These are phyloP conservation scores for Troides oblongomaculatus DNA, from an alignment of 2,888 invertebrate genomes.

Conservation along the genomic window DNA sequence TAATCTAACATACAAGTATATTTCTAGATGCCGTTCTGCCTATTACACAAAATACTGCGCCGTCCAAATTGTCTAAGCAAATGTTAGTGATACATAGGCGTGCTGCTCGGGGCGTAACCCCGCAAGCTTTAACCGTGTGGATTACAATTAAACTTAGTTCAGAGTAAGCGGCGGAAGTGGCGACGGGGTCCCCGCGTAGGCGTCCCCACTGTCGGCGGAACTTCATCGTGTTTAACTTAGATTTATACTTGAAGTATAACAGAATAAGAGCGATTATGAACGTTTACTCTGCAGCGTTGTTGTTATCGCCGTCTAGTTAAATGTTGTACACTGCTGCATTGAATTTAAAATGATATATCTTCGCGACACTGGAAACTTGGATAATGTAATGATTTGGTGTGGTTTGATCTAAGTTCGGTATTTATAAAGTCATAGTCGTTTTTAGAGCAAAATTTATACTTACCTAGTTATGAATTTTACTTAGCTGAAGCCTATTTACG, in stretches of 20 bases:
- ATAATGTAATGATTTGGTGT: not conserved
- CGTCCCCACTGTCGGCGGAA: conserved; percentile 24
- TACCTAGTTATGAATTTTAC: no score
- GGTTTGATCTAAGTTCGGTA: no score
- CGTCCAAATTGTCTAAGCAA: conserved; percentile 10
- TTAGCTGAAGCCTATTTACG: no score
- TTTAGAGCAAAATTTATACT: no score
- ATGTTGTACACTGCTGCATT: not conserved
- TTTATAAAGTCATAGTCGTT: no score
- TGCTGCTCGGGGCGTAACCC: conserved; percentile 10
- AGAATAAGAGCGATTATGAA: conserved; percentile 14
- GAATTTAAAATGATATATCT: not conserved
- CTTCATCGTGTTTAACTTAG: conserved; percentile 27
- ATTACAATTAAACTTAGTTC: conserved; percentile 27
- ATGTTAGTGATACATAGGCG: conserved; percentile 10
- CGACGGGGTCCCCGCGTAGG: conserved; percentile 23
- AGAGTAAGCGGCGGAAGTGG: conserved; percentile 23
- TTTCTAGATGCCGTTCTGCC: not conserved
- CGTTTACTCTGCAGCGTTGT: conserved; percentile 1
- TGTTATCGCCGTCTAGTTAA: conserved; percentile 14
- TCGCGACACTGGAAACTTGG: not conserved
- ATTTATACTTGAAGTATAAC: conserved; percentile 17
- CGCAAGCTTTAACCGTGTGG: conserved; percentile 19
- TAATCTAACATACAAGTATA: no score
- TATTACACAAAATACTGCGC: not conserved